Conservation (phyloP, 1,140 invertebrate genomes). For the Aphis craccivora region DNA sequence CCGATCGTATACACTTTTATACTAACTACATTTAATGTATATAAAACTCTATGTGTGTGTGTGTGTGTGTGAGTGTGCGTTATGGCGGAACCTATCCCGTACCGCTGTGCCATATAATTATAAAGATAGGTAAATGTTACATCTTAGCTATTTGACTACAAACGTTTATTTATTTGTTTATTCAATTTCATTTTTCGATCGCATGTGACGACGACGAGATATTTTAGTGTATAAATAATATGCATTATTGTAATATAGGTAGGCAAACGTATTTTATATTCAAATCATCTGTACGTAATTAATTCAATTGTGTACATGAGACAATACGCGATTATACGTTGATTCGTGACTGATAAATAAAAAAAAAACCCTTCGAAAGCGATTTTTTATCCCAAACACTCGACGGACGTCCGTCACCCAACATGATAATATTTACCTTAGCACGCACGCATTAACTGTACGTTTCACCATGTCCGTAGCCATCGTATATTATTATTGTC, state of each 20-base stretch:
- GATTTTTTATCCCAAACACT: not conserved
- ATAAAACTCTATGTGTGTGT: not conserved
- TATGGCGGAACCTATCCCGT: not conserved
- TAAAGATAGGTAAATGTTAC: not conserved
- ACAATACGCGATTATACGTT: not conserved
- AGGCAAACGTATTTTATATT: not conserved
- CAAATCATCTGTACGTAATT: slow-evolving; percentile 17
- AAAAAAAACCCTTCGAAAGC: not conserved
- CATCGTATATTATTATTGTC: not conserved
- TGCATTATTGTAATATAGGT: not conserved
- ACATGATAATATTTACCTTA: not conserved
- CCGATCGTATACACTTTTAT: not conserved
- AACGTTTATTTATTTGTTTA: slow-evolving; percentile 16
- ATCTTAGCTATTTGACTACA: not conserved
- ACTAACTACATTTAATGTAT: slow-evolving; percentile 15
- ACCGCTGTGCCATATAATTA: not conserved
- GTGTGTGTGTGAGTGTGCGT: not conserved
- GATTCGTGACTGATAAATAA: not conserved
- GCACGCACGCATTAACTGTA: not conserved
- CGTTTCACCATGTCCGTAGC: not conserved
- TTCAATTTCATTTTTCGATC: not conserved
- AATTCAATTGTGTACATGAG: slow-evolving; percentile 22
- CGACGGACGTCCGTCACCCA: not conserved
- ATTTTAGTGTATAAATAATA: not conserved
- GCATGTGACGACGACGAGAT: not conserved